phyloP scores from a whole-genome alignment of 2,888 invertebrate genomes.

The Cerceris ruficornis region DNA sequence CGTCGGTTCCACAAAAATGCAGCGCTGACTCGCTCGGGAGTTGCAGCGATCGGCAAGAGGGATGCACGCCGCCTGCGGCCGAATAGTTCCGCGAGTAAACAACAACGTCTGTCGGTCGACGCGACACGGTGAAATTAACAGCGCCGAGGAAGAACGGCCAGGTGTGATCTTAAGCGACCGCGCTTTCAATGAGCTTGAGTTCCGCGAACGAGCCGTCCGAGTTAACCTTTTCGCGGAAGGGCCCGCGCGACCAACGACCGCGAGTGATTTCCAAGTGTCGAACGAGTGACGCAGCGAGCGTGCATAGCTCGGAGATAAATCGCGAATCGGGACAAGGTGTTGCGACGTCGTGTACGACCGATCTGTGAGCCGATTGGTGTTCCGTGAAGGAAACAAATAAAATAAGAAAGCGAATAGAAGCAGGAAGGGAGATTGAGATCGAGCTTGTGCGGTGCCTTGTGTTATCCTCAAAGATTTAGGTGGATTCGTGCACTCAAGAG shows the following conservation, averaged over 20 bases:
- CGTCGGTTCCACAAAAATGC: constrained; percentile 38
- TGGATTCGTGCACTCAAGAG: constrained; percentile 34
- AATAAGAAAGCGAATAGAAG: background rate
- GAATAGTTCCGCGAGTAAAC: no score
- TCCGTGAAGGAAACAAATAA: constrained; percentile 14
- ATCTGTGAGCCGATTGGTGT: constrained; percentile 17
- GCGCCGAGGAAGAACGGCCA: no score
- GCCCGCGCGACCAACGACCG: no score
- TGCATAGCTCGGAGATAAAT: constrained; percentile 4
- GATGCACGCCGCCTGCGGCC: no score
- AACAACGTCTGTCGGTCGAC: no score
- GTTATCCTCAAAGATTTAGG: constrained; percentile 8
- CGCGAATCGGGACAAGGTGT: constrained; percentile 23
- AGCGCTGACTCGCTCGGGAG: constrained; percentile 2
- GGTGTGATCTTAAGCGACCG: no score
- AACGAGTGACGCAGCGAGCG: background rate
- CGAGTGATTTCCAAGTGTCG: no score
- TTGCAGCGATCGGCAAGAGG: background rate
- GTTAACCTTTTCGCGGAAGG: no score
- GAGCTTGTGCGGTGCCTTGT: constrained; percentile 16
- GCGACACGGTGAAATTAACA: no score
- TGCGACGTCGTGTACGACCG: constrained; percentile 9
- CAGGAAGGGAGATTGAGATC: constrained; percentile 1
- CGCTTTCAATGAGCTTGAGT: no score
- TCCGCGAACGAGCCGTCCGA: no score